phyloP scores from a whole-genome alignment of 2,797 vertebrate genomes.

The Coccyzus lansbergi region DNA sequence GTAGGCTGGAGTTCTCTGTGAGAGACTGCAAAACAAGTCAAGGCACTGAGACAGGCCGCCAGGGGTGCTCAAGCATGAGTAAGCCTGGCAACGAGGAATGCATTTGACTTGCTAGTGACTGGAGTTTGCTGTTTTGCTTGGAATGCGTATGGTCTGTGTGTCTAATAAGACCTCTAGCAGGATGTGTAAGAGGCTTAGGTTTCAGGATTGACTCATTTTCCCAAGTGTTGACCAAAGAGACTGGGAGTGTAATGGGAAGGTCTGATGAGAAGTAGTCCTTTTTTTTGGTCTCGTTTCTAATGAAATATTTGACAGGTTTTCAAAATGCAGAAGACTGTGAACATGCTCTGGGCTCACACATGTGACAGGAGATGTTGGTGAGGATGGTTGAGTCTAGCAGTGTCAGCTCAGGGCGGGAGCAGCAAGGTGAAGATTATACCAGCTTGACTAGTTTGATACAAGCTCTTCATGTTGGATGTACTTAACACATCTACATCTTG shows the following conservation, averaged over 20 bases:
- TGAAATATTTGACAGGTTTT: neutral
- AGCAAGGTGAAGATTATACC: neutral
- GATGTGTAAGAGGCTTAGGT: neutral
- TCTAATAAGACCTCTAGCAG: neutral
- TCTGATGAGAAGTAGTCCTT: neutral
- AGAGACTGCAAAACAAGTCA: accelerated
- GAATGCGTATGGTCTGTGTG: neutral
- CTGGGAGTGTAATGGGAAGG: neutral
- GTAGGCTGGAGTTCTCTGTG: neutral
- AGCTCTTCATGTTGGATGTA: neutral
- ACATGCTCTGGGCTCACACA: neutral
- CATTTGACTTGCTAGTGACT: neutral
- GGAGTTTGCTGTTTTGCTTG: neutral
- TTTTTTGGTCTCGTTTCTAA: neutral
- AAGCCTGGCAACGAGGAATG: neutral
- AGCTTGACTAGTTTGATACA: neutral
- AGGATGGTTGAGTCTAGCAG: neutral
- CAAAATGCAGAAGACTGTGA: neutral
- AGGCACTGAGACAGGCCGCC: neutral
- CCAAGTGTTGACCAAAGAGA: neutral
- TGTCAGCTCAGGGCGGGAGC: neutral
- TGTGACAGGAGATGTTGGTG: neutral
- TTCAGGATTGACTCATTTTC: neutral
- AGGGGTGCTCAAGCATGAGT: accelerated
- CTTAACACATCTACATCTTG: accelerated